Base-by-base conservation (phyloP, 2,888 invertebrate genomes). In the Ethmia dodecea region DNA sequence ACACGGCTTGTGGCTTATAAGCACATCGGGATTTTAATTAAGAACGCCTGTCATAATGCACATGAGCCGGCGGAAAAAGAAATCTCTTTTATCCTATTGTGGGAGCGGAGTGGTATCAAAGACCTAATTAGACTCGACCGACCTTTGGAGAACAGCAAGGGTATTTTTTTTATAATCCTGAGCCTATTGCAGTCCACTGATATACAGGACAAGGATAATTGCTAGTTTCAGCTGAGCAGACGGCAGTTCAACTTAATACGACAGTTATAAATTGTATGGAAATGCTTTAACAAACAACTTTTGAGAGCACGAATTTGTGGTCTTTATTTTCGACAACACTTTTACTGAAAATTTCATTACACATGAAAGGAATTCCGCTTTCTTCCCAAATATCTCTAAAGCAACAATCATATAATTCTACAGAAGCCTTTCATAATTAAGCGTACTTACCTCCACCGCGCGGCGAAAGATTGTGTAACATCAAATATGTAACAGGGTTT, bases 401-500 rank as follows among this genome's bases (percentile, higher is more conserved):
- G 52, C 56, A 69, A 68, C 61, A 66, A 66, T 69, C 62, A 58
- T 61, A 59, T 67, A 68, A 70, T 63, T 68, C 55, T 51, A 46
- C 58, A 55, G 55, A 50, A 64, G 57, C 51, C 55, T 49, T 75
- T 66, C 72, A 77, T 76, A 74, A 79, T 77, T 75, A 75, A 79
- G 52, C 59, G 58, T 60, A 59, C 60, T 60, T 68, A 60, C 72
- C 66, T 70, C 56, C 42, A 60, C 49, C 52, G 61, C 52, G 62
- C 52, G 43, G 53, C 55, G 59, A 65, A 68, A 74, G 74, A 78
- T 79, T 73, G 73, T 64, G 64, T 49, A 42, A 52, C 66, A 78
- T 77, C 67, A 73, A 79, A 78, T 76, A 80, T 79, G 72, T 74
- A 83, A 52, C 58, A 62, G 73, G 75, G 76, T 68, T 68, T 70